Base-by-base conservation (phyloP, 2,797 vertebrate species). In the Fratercula arctica region DNA sequence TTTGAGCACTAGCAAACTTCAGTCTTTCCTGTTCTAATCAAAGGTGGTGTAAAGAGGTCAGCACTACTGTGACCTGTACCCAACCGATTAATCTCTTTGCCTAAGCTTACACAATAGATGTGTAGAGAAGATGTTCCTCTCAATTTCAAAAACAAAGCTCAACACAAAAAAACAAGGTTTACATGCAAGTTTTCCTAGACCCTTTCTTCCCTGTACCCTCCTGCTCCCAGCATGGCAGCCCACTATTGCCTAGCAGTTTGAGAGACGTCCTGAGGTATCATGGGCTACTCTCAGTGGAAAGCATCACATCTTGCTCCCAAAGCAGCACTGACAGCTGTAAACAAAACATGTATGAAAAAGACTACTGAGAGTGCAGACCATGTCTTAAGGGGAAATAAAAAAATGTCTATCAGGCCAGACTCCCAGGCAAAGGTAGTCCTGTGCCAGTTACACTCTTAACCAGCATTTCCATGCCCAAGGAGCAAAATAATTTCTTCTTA, bases 401-500 rank as follows among this genome's bases (percentile, higher is more conserved):
- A 87, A 39, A 50, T 0, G 53, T 57, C 37, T 48, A 6, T 82
- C 69, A 76, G 93, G 87, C 48, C 60, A 76, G 61, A 51, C n/a
- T 90, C n/a, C 45, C 60, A 85, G 28, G 53, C n/a, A 72, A 77
- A 85, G 75, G 37, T n/a, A 46, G 14, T 25, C 31, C 56, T 70
- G 25, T 60, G 48, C 56, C 69, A 83, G 60, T 77, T 77, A 82
- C 28, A 33, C 31, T 70, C 48, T 78, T 75, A 64, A 64, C 26
- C 46, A 83, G 45, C 50, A 78, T 37, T 81, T 87, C 77, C 45
- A 75, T 50, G 68, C 19, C 69, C 41, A 75, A 64, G 69, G 17
- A 93, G 33, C 39, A 75, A 91, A 91, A 68, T 67, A 67, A 74
- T 94, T 85, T 81, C 57, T 79, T 89, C 66, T 69, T 68, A 84